A percentile compares a stretch with the other conserved stretches of the same genome.
phyloP scores from a whole-genome alignment of 1,140 invertebrate genomes.

The Dryas iulia region DNA sequence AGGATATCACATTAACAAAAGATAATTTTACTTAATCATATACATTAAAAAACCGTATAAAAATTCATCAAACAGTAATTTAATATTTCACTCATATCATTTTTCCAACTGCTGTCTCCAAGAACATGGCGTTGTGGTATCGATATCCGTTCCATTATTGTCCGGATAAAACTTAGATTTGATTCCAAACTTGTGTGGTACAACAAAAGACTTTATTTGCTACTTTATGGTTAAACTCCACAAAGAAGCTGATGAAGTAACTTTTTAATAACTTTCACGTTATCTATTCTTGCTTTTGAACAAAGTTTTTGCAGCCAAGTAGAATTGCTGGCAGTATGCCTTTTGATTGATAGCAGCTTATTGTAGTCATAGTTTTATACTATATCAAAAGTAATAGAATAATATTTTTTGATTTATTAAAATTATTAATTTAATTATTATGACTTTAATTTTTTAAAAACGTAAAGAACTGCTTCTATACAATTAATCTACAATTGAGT shows the following conservation, averaged over 20 bases:
- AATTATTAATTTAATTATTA: too few species aligned
- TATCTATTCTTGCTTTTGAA: background rate
- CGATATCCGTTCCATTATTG: conserved; percentile 74
- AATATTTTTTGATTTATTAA: background rate
- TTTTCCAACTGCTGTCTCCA: background rate
- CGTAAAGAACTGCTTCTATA: too few species aligned
- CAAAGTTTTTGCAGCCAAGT: background rate
- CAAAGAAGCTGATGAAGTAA: conserved; percentile 41
- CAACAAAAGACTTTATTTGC: conserved; percentile 64
- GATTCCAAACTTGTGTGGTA: conserved; percentile 66
- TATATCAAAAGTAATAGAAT: background rate
- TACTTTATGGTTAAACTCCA: conserved; percentile 53
- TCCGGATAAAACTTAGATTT: conserved; percentile 75
- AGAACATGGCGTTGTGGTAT: conserved; percentile 44
- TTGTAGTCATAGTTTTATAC: background rate
- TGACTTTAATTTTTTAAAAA: too few species aligned
- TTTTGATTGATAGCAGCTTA: background rate
- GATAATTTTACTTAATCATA: too few species aligned
- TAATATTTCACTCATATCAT: background rate
- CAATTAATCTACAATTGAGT: too few species aligned
- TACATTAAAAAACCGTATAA: too few species aligned
- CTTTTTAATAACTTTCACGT: conserved; percentile 44
- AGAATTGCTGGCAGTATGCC: background rate
- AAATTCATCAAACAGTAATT: too few species aligned
- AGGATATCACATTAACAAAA: too few species aligned